These are phyloP conservation scores for Agelas oroides DNA, from an alignment of 37 sponge, comb jelly and placozoan species.

Conservation along the genomic window DNA sequence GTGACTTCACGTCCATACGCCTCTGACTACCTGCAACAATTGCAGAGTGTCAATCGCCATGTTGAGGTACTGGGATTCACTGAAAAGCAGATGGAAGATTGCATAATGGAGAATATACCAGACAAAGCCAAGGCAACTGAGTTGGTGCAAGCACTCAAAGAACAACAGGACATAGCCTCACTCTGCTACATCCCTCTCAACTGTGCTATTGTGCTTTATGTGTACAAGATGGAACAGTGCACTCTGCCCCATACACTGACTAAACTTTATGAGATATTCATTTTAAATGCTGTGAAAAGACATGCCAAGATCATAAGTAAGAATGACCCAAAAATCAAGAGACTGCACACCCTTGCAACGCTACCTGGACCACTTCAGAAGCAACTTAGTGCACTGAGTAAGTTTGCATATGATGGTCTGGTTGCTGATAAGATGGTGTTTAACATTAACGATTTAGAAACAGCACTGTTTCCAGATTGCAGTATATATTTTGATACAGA, in stretches of 20 bases:
- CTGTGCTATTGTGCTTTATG: slow-evolving; percentile 12
- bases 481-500: not conserved
- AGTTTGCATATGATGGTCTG: not conserved
- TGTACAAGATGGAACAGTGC: slow-evolving; percentile 1
- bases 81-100: slow-evolving; percentile 2
- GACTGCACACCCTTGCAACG: not conserved
- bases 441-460: not conserved
- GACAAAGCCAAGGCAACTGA: not conserved
- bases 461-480: not conserved
- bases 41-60: not conserved
- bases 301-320: too few relatives aligned
- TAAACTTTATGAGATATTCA: slow-evolving; percentile 2
- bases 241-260: slow-evolving; percentile 13
- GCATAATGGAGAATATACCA: not conserved
- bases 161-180: not conserved
- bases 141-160: not conserved
- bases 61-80: slow-evolving; percentile 26
- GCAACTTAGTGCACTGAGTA: not conserved
- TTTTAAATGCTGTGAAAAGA: slow-evolving; percentile 9
- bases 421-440: slow-evolving; percentile 4
- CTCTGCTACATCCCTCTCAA: slow-evolving; percentile 8
- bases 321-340: too few relatives aligned
- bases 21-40: not conserved
- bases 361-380: not conserved
- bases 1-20: slow-evolving; percentile 35